These are phyloP conservation scores for human DNA, from an alignment of 2,113 vertebrate species.

Conservation along the genomic window GRCh38 chr16:60150501-60151000, in stretches of 20 bases:
- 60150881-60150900: slow-evolving; percentile 70
- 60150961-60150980: slow-evolving; percentile 79
- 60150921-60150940: slow-evolving; percentile 72
- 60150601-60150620: neutral
- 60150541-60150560: neutral
- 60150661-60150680: neutral
- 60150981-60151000: slow-evolving; percentile 74
- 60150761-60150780: neutral
- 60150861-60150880: neutral
- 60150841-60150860: neutral
- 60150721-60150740: neutral
- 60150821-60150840: neutral
- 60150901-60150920: slow-evolving; percentile 63
- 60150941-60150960: slow-evolving; percentile 74
- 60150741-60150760: neutral
- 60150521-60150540: neutral
- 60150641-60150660: neutral
- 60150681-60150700: slow-evolving; percentile 16
- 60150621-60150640: neutral
- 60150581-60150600: neutral
- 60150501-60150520: neutral
- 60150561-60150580: neutral
- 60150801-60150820: slow-evolving; percentile 42
- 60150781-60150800: slow-evolving; percentile 27
- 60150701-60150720: neutral